Conservation (phyloP, 2,797 vertebrate genomes). For the Falco biarmicus region DNA sequence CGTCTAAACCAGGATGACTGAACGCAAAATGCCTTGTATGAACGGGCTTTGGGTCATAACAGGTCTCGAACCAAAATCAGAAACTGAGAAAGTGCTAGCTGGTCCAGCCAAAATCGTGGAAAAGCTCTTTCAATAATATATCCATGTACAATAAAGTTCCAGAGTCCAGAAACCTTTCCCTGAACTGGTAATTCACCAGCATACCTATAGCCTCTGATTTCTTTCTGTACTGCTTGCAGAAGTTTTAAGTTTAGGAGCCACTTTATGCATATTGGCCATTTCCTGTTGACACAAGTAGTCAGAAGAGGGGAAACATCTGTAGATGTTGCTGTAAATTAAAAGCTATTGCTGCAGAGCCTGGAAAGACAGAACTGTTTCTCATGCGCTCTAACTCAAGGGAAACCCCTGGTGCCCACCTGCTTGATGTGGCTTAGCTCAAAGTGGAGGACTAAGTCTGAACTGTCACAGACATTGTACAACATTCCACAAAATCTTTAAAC, state of each 20-base stretch:
- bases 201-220: not conserved
- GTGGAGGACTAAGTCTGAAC: not conserved
- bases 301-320: slow-evolving; percentile 18
- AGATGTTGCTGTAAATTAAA: slow-evolving; percentile 6
- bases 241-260: not conserved
- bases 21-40: not conserved
- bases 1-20: not conserved
- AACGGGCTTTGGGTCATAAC: not conserved
- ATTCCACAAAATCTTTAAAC: not conserved
- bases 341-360: not conserved
- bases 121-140: not conserved
- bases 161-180: not conserved
- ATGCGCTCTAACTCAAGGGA: not conserved
- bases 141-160: not conserved
- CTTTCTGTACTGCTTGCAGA: not conserved
- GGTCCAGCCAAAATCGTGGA: not conserved
- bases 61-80: not conserved
- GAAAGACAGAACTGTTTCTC: not conserved
- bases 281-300: not conserved
- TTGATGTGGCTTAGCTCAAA: not conserved
- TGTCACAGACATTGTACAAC: not conserved
- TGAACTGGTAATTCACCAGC: not conserved
- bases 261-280: not conserved
- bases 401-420: not conserved
- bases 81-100: not conserved